Evolutionary conservation across 2,888 invertebrate species (phyloP).

Genomic region (Drosophila meridiana): DNA sequence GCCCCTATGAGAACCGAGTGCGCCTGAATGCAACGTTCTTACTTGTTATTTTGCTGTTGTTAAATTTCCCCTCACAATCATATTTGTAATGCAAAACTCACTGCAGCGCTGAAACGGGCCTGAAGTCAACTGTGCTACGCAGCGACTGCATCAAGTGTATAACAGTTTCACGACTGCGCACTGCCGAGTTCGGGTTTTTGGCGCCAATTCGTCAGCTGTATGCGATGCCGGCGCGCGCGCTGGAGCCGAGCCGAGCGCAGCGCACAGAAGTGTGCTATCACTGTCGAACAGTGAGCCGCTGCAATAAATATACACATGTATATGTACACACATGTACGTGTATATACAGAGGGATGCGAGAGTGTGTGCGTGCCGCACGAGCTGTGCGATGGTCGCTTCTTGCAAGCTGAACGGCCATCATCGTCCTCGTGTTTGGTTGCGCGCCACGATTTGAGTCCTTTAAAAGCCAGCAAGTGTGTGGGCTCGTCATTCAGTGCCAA

Average conservation of each 20-base stretch:
- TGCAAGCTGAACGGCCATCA: slow-evolving; percentile 69
- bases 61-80: not conserved
- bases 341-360: not conserved
- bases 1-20: no score
- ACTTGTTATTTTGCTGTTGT: no score
- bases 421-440: slow-evolving; percentile 67
- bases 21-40: no score
- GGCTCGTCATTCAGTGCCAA: slow-evolving; percentile 66
- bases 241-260: slow-evolving; percentile 48
- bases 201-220: slow-evolving; percentile 75
- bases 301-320: slow-evolving; percentile 46
- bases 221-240: slow-evolving; percentile 39
- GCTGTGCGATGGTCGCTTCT: slow-evolving; percentile 68
- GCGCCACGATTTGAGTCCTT: slow-evolving; percentile 50
- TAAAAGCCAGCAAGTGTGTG: slow-evolving; percentile 47
- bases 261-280: slow-evolving; percentile 58
- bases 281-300: slow-evolving; percentile 29
- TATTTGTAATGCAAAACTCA: not conserved
- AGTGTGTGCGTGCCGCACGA: slow-evolving; percentile 21
- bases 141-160: slow-evolving; percentile 37
- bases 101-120: slow-evolving; percentile 35
- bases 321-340: not conserved
- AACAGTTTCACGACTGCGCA: slow-evolving; percentile 65
- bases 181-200: slow-evolving; percentile 55
- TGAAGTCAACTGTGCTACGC: slow-evolving; percentile 46